Evolutionary conservation across 2,113 vertebrate species (phyloP), one percentile per base, ranked within the genome.

Genomic region (Tor tambroides): DNA sequence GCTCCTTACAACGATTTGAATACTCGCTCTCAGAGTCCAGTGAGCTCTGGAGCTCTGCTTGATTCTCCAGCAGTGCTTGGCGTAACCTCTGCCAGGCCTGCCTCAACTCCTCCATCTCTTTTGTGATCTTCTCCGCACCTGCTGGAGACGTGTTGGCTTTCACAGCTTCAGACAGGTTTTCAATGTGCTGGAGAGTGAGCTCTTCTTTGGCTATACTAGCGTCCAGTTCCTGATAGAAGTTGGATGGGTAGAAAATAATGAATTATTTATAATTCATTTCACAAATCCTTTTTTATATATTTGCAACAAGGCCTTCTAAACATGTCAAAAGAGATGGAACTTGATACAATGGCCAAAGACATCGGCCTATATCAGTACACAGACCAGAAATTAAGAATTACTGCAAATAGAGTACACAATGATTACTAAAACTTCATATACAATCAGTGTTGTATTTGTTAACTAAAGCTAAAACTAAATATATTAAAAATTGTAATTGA

Each of bases 71-170:
- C 15, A 94, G 91, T n/a, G 91, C 91, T 67, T 91, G 89, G 1
- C 93, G 93, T 83, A 99, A 91, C 84, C 95, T 95, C 85, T 96
- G 95, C 94, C 98, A 95, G 49, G 95, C 91, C 14, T 90, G 91
- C 74, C 94, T 89, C 88, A 99, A 92, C 81, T 96, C 94, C 89
- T 97, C 96, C 0, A 96, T 95, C 63, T 97, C 96, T 59, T 91
- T 88, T 0, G 93, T 91, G 81, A 98, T 93, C 81, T 89, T 89
- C 84, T 95, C 95, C 0, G 97, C 95, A 7, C 97, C 98, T 0
- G 95, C 87, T 0, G 98, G 97, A 51, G 97, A 98, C 0, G 97
- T 97, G 88, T 95, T 95, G 67, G 87, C 90, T 85, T 95, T 94
- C 80, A 98, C 94, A 0, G 88, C 90, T 43, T 86, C 89, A 0